Evolutionary conservation across 2,113 vertebrate species (phyloP).

Genomic region (Tyto alba): DNA sequence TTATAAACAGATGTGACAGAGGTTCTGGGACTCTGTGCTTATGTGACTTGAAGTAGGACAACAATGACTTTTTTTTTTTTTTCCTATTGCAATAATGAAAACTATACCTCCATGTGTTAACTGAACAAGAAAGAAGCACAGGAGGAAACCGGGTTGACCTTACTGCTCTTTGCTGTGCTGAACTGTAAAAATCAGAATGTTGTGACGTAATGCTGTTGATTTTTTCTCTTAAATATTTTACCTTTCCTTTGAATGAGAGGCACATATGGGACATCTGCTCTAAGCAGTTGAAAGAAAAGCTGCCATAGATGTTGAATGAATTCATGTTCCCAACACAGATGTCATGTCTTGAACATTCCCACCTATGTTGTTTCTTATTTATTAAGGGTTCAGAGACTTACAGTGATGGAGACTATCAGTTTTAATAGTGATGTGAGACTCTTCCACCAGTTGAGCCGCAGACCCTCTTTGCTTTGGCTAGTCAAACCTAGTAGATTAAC

Average conservation of each 20-base stretch:
- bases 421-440: background rate
- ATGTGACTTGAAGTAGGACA: background rate
- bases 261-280: background rate
- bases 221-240: background rate
- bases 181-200: background rate
- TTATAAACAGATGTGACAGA: background rate
- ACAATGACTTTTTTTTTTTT: background rate
- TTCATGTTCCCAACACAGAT: background rate
- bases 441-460: background rate
- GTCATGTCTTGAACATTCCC: background rate
- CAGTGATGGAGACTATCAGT: background rate
- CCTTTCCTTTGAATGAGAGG: background rate
- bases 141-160: background rate
- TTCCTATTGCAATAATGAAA: background rate
- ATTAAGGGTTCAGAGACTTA: background rate
- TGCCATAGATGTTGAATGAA: background rate
- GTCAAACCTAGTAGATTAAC: background rate
- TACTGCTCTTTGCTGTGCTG: background rate
- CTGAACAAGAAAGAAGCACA: background rate
- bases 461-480: background rate
- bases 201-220: background rate
- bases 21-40: background rate
- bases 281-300: background rate
- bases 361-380: background rate
- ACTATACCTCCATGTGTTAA: background rate